Evolutionary conservation across 1,140 invertebrate species (phyloP), one percentile per base, ranked within the genome.

Genomic region (Pogonomyrmex californicus): DNA sequence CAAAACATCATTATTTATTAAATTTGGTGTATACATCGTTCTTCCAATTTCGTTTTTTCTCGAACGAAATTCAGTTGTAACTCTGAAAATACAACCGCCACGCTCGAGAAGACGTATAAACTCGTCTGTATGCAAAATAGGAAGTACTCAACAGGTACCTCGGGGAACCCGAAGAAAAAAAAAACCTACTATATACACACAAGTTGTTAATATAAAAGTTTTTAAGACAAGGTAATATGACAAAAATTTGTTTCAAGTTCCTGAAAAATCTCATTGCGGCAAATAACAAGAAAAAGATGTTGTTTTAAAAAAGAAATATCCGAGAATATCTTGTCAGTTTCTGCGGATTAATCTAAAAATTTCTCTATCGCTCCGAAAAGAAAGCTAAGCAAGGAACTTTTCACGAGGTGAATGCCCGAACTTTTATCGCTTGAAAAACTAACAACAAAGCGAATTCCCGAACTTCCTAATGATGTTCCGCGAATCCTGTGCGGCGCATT

Each of bases 61-160:
- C 9, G 23, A 17, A 65, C 23, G 71, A 58, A 30, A 73, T 73
- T 14, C 33, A 54, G n/a, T 49, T 49, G 17, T 36, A 17, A 33
- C 36, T 60, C 62, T 38, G 30, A 63, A 78, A 65, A 65, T 51
- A 51, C 60, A 6, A 38, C 23, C 23, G 9, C 33, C 66, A 51
- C 60, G n/a, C 65, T 49, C 23, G 41, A 68, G 6, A 66, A 79
- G n/a, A 65, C 44, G 14, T 62, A 77, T 12, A 23, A 68, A 68
- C 65, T 77, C 56, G 56, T 77, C 75, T 78, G 75, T 63, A 63
- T 78, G 75, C 33, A 78, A 78, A 78, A 38, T 65, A 65, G 30
- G n/a, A 44, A 17, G 38, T 51, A 49, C 44, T 78, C 76, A 65
- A 79, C 60, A 38, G 62, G 60, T 51, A 66, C 17, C 17, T 23